Base-by-base conservation (phyloP, 1,140 invertebrate genomes). In the Pseudomyrmex gracilis region DNA sequence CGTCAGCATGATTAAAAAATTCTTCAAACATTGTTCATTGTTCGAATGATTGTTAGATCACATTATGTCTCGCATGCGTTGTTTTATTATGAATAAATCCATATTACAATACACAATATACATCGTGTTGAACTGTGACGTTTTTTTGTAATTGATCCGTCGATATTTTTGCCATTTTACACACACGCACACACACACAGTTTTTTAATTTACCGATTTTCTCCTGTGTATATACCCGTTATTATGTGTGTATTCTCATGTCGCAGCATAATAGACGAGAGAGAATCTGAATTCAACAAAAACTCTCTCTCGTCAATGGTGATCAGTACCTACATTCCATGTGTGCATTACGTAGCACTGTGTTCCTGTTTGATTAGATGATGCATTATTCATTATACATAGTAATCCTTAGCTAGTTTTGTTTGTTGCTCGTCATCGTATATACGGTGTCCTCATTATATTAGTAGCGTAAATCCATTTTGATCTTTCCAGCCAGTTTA, bases 241-340 rank as follows among this genome's bases (percentile, higher is more conserved):
- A 34, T 34, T 34, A 34, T 34, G 34, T 34, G 34, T 34, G 34
- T 34, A 34, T 34, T 34, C 34, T 34, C 5, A 34, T 34, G 5
- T 34, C 34, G 34, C 34, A 34, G 3, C 34, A 7, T 80, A 70
- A 71, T 71, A 64, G 66, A 80, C 76, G 64, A 80, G 53, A 80
- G 53, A 60, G 45, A 43, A 58, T 43, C 53, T 58, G 20, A 10
- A 20, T 20, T 20, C n/a, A 34, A 34, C 49, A 58, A 58, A 9
- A 34, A 80, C 47, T 43, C 51, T 57, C 47, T 20, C 66, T 70
- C 76, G 66, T 45, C 76, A 66, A 60, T 60, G 66, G 43, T 80
- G 76, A 80, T 80, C 66, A 70, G 66, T 80, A 80, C 5, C 0
- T 34, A 34, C 76, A 80, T 80, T 80, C 76, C 76, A 60, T 78